These are phyloP conservation scores for Coelinius sp. DNA, from an alignment of 2,888 invertebrate genomes.

Conservation along the genomic window DNA sequence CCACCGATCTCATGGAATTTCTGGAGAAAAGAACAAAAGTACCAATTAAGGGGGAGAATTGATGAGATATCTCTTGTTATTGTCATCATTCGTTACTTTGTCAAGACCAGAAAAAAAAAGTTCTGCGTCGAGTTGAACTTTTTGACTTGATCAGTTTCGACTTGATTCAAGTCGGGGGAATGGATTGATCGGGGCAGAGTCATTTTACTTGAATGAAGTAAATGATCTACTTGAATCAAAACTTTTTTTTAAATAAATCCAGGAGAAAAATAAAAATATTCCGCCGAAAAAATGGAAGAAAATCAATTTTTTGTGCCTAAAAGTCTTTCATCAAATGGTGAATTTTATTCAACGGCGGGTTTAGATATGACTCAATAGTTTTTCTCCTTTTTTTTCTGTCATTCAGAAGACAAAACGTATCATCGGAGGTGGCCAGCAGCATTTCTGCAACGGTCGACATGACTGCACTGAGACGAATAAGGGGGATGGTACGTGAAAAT, in stretches of 20 bases:
- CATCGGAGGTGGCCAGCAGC: constrained; percentile 12
- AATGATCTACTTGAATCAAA: no score
- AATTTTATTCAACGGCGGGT: constrained; percentile 5
- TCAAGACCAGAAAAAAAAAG: no score
- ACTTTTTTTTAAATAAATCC: no score
- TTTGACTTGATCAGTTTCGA: no score
- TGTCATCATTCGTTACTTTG: no score
- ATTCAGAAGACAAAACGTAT: constrained; percentile 13
- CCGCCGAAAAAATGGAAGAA: not conserved
- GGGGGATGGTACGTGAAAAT: constrained; percentile 1
- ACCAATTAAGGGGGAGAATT: not conserved
- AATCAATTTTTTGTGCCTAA: no score
- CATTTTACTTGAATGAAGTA: no score
- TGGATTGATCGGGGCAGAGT: no score
- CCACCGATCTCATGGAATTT: not conserved
- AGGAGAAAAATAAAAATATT: no score
- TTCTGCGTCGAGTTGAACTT: no score
- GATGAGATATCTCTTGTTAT: not conserved
- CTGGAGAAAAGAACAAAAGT: not conserved
- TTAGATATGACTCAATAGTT: constrained; percentile 5
- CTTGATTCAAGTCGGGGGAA: no score
- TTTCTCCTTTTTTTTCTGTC: constrained; percentile 2
- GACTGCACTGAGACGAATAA: constrained; percentile 1
- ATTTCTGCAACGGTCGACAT: constrained; percentile 1
- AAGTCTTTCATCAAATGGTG: not conserved